Conservation (phyloP, 2,113 vertebrate species). For the Syrmaticus mikado region DNA sequence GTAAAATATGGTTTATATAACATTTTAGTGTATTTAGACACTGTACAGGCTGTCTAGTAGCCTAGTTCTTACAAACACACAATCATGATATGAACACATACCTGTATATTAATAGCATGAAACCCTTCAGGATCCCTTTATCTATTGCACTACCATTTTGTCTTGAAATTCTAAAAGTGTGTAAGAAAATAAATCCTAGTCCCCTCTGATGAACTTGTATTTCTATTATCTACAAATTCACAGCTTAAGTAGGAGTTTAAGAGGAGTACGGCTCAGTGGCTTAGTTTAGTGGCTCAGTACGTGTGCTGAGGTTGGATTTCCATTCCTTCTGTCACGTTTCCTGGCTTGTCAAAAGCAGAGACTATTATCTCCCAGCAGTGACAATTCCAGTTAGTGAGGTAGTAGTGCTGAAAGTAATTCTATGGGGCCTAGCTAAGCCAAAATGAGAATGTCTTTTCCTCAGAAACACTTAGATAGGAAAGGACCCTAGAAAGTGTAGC, state of each 20-base stretch:
- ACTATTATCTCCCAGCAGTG: constrained; percentile 1
- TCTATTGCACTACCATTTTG: not conserved
- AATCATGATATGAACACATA: not conserved
- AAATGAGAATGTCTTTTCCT: not conserved
- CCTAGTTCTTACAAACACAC: not conserved
- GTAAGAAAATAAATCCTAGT: not conserved
- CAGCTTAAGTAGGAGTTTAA: not conserved
- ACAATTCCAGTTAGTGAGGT: not conserved
- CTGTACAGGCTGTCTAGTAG: not conserved
- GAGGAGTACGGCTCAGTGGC: not conserved
- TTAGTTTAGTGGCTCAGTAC: not conserved
- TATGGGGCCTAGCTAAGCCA: not conserved
- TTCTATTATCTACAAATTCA: not conserved
- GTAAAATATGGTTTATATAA: not conserved
- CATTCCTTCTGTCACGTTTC: constrained; percentile 47
- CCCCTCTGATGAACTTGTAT: not conserved
- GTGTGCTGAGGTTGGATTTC: constrained; percentile 26
- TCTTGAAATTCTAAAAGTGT: not conserved
- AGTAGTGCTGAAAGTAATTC: not conserved
- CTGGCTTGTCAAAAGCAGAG: constrained; percentile 30
- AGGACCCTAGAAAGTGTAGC: not conserved
- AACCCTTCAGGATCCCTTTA: not conserved
- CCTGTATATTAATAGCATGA: not conserved
- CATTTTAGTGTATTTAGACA: not conserved
- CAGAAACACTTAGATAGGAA: not conserved